Conservation (phyloP, 2,888 invertebrate species). For the Salticus scenicus region DNA sequence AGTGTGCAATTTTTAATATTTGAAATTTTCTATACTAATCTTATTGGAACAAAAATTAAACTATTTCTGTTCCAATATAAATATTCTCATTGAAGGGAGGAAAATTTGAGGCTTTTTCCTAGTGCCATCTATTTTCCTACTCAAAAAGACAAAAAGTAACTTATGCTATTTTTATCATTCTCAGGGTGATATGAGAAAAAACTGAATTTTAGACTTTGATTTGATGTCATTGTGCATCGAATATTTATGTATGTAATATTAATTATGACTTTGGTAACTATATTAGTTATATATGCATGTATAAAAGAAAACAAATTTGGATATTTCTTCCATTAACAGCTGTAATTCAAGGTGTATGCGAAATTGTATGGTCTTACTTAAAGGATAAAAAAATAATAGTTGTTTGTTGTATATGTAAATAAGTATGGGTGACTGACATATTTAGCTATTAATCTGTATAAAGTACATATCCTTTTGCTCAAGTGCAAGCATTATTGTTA, state of each 20-base stretch:
- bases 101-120: constrained; percentile 39
- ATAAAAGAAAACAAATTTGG: neutral
- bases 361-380: constrained; percentile 51
- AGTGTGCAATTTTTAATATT: too few relatives aligned
- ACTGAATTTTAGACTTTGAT: neutral
- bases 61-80: too few relatives aligned
- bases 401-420: constrained; percentile 54
- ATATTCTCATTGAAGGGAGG: too few relatives aligned
- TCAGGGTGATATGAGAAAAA: constrained; percentile 1
- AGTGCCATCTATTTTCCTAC: constrained; percentile 52
- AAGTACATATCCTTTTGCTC: constrained; percentile 63
- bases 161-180: constrained; percentile 15
- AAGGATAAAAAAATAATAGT: constrained; percentile 43
- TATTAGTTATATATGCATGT: neutral
- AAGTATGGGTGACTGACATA: constrained; percentile 45
- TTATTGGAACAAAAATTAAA: too few relatives aligned
- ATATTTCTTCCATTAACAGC: constrained; percentile 1
- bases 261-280: constrained; percentile 13
- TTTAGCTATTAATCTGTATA: constrained; percentile 40
- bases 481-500: constrained; percentile 60
- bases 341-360: neutral
- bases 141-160: neutral
- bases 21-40: too few relatives aligned
- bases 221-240: neutral
- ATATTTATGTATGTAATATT: neutral